These are phyloP conservation scores for Aphidoletes aphidimyza DNA, from an alignment of 2,888 invertebrate genomes.

Conservation along the genomic window DNA sequence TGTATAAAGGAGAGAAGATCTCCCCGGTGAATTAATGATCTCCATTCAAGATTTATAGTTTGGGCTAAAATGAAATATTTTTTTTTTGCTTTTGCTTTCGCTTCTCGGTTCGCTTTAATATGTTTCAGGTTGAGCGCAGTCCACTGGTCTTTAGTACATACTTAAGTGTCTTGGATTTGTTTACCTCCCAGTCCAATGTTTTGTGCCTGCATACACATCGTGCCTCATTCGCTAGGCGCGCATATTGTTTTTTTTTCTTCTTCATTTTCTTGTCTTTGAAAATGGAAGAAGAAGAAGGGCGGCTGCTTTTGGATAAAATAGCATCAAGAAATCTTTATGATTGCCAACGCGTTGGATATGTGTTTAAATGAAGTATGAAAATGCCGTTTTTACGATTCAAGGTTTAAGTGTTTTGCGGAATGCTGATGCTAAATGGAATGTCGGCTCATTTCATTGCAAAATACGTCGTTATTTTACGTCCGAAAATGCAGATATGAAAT, in stretches of 20 bases:
- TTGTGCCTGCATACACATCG: background rate
- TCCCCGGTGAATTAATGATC: constrained; percentile 53
- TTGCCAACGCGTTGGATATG: background rate
- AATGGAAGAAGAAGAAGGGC: too few relatives aligned
- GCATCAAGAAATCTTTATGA: constrained; percentile 31
- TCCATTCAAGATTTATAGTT: constrained; percentile 52
- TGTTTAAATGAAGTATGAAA: constrained; percentile 42
- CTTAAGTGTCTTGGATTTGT: constrained; percentile 36
- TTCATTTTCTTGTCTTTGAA: too few relatives aligned
- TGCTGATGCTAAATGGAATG: constrained; percentile 22
- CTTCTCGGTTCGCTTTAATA: too few relatives aligned
- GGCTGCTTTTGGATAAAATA: background rate
- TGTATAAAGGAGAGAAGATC: constrained; percentile 44
- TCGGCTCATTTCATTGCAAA: background rate
- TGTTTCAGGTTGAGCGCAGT: constrained; percentile 37
- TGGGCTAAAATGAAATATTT: constrained; percentile 53
- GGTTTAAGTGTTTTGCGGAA: background rate
- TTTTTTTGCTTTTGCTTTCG: constrained; percentile 6
- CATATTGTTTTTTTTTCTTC: too few relatives aligned
- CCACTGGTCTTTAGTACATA: constrained; percentile 25
- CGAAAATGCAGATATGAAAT: constrained; percentile 5
- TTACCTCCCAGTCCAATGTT: background rate
- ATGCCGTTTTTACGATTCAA: constrained; percentile 13
- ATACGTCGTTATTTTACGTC: background rate
- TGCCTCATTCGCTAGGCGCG: too few relatives aligned